A percentile compares a stretch with the other conserved stretches of the same genome.
phyloP scores from a whole-genome alignment of 2,113 vertebrate species.

The Crotalus horridus region DNA sequence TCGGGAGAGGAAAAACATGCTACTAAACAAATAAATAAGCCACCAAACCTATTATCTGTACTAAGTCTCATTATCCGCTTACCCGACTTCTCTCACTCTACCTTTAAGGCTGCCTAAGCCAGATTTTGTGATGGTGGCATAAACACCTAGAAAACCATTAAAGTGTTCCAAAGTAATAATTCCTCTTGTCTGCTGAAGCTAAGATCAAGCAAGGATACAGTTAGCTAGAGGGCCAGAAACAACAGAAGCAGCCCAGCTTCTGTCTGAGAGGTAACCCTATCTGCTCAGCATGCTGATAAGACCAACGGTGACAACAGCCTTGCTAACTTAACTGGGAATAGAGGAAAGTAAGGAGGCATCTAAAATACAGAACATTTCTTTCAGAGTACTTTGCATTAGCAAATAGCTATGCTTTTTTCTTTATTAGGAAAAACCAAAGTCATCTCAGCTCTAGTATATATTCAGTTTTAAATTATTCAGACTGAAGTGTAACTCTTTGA shows the following conservation, averaged over 20 bases:
- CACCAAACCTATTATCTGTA: neutral
- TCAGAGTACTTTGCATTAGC: neutral
- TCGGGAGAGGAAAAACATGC: conserved; percentile 35
- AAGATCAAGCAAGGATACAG: neutral
- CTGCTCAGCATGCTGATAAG: conserved; percentile 10
- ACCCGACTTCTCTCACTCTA: conserved; percentile 1
- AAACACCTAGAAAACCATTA: neutral
- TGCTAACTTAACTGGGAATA: neutral
- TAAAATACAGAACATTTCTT: neutral
- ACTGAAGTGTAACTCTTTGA: neutral
- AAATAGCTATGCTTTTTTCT: neutral
- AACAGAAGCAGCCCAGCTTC: neutral
- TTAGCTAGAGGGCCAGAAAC: neutral
- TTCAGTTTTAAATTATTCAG: neutral
- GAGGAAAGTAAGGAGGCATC: neutral
- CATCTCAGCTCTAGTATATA: neutral
- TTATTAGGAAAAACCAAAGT: neutral
- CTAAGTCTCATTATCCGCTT: conserved; percentile 30
- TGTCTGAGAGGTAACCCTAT: conserved; percentile 20
- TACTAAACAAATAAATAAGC: conserved; percentile 38
- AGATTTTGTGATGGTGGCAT: neutral
- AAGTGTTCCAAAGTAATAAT: conserved; percentile 9
- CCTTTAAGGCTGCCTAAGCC: conserved; percentile 2
- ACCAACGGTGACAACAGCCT: neutral
- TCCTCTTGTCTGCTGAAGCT: neutral